Conservation (phyloP, 2,888 invertebrate species). For the Oeneis ivallda region DNA sequence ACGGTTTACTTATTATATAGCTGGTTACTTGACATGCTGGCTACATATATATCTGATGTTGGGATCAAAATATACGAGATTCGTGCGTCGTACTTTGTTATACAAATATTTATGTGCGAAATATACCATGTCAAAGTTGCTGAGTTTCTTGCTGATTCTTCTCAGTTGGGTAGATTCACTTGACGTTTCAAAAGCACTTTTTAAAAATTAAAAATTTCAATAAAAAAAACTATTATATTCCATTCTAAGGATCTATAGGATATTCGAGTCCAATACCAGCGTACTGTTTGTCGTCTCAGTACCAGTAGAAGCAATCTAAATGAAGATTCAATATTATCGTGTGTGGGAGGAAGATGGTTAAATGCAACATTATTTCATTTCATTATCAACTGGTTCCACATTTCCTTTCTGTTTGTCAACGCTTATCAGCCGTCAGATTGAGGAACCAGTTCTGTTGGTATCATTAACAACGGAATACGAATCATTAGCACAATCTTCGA, state of each 20-base stretch:
- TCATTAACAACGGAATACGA: slow-evolving; percentile 38
- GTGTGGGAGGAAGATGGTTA: not conserved
- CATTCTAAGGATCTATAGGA: too few relatives aligned
- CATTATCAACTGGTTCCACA: slow-evolving; percentile 14
- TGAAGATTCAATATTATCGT: not conserved
- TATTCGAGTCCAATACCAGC: too few relatives aligned
- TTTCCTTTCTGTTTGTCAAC: slow-evolving; percentile 9
- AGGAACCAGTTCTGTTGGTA: slow-evolving; percentile 26
- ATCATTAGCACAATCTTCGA: slow-evolving; percentile 43
- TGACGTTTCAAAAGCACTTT: too few relatives aligned
- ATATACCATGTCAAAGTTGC: too few relatives aligned
- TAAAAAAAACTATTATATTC: too few relatives aligned
- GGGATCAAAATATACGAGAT: not conserved
- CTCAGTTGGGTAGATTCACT: too few relatives aligned
- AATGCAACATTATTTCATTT: not conserved
- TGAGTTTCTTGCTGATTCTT: too few relatives aligned
- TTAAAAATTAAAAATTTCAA: too few relatives aligned
- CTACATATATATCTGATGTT: not conserved
- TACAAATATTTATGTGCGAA: too few relatives aligned
- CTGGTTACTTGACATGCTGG: not conserved
- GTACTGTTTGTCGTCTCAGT: too few relatives aligned
- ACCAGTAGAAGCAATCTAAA: too few relatives aligned
- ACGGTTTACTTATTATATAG: not conserved
- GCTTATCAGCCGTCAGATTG: slow-evolving; percentile 26
- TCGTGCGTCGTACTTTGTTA: not conserved